Base-by-base conservation (phyloP, 2,888 invertebrate species). In the Microctonus aethiopoides region DNA sequence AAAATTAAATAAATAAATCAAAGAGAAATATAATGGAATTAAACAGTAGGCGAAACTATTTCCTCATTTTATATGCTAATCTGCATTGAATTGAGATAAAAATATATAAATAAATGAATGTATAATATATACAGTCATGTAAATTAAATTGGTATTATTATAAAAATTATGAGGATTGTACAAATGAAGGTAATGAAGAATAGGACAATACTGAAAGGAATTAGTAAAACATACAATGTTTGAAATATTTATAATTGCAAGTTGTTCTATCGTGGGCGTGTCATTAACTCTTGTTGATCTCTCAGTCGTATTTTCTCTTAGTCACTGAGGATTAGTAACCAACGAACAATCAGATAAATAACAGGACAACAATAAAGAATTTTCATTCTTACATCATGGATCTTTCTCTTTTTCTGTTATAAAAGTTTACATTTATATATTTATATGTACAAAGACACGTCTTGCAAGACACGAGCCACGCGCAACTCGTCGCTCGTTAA, bases 261-360 rank as follows among this genome's bases (percentile, higher is more conserved):
- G 36, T 57, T 77, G 77, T 78, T 80, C 82, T n/a, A n/a, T n/a
- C n/a, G 81, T 80, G 78, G 81, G 81, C 76, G 81, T 77, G 79
- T 81, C 80, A 80, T 83, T 80, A 82, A 81, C 80, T 80, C 78
- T 73, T 76, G 34, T 56, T 32, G 29, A 29, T 22, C 52, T 16
- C 16, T 51, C 3, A 46, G 6, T 29, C 16, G 52, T 20, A 46
- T 34, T 46, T 62, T n/a, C 26, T 26, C 24, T 62, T 46, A 24
- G 54, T 54, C 41, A 54, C 2, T 11, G 13, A 22, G 3, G 6
- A 16, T n/a, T 16, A 16, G 16, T 46, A 26, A 7, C 7, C 54
- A 26, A 54, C 54, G 6, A 2, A 54, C 54, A 10, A 22, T 10
- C 16, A 9, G n/a, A 54, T 26, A 6, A 54, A 24, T 24, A 54